These are phyloP conservation scores for Aphelenchoides besseyi DNA, from an alignment of 1,140 invertebrate genomes.

Conservation along the genomic window DNA sequence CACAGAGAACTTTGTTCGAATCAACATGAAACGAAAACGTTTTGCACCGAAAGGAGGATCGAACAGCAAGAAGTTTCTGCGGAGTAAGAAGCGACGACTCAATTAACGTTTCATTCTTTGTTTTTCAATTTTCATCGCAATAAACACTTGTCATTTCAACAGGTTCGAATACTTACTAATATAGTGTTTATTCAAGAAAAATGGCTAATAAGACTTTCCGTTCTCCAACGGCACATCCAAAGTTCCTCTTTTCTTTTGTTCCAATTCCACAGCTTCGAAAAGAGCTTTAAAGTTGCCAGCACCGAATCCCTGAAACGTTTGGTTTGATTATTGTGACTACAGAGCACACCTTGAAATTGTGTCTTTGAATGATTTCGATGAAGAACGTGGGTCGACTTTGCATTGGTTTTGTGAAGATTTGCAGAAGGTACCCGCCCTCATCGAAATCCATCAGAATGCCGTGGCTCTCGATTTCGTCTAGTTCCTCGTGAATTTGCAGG, in stretches of 20 bases:
- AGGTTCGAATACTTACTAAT: too few relatives aligned
- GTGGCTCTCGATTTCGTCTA: constrained; percentile 65
- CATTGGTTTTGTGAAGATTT: constrained; percentile 96
- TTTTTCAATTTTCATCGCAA: not conserved
- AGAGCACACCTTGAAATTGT: constrained; percentile 68
- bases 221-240: constrained; percentile 24
- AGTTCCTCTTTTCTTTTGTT: constrained; percentile 69
- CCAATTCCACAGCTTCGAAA: constrained; percentile 93
- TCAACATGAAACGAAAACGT: not conserved
- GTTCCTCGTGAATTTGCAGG: constrained; percentile 78
- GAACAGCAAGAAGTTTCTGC: not conserved
- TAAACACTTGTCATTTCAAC: not conserved
- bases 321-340: constrained; percentile 5
- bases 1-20: not conserved
- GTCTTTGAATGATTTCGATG: constrained; percentile 91
- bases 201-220: too few relatives aligned
- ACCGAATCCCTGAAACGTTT: constrained; percentile 82
- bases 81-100: not conserved
- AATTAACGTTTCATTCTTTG: not conserved
- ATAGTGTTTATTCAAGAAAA: too few relatives aligned
- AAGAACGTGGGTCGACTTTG: constrained; percentile 95
- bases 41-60: not conserved
- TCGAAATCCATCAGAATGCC: constrained; percentile 93
- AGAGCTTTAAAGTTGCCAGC: constrained; percentile 98
- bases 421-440: constrained; percentile 91